These are phyloP conservation scores for Tetragonula clypearis DNA, from an alignment of 1,140 invertebrate genomes.

Conservation along the genomic window DNA sequence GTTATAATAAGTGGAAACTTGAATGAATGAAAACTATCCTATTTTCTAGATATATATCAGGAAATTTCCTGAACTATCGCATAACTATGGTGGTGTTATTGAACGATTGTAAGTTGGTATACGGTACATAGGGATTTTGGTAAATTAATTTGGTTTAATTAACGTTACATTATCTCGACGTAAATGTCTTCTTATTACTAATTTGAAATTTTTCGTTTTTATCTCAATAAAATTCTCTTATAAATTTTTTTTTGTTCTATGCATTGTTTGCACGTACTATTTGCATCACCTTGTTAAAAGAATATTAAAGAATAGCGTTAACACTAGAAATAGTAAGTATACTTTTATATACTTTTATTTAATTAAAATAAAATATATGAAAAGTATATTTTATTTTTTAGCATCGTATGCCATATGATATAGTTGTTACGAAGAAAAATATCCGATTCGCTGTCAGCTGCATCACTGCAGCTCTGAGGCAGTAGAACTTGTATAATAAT, in stretches of 20 bases:
- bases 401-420: not conserved
- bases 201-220: not conserved
- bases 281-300: not conserved
- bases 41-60: not conserved
- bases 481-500: too few relatives aligned
- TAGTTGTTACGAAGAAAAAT: too few relatives aligned
- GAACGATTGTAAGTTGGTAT: not conserved
- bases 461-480: too few relatives aligned
- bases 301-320: not conserved
- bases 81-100: slow-evolving; percentile 5
- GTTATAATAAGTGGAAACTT: not conserved
- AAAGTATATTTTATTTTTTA: not conserved
- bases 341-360: too few relatives aligned
- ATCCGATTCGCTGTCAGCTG: too few relatives aligned
- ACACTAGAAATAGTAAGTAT: not conserved
- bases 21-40: not conserved
- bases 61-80: not conserved
- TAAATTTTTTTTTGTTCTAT: not conserved
- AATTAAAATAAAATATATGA: not conserved
- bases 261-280: not conserved
- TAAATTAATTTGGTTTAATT: slow-evolving; percentile 8
- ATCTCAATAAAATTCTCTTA: not conserved
- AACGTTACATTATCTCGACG: not conserved
- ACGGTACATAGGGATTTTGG: slow-evolving; percentile 13
- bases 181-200: not conserved